phyloP scores from a whole-genome alignment of 2,113 vertebrate species.

The Scomber japonicus region DNA sequence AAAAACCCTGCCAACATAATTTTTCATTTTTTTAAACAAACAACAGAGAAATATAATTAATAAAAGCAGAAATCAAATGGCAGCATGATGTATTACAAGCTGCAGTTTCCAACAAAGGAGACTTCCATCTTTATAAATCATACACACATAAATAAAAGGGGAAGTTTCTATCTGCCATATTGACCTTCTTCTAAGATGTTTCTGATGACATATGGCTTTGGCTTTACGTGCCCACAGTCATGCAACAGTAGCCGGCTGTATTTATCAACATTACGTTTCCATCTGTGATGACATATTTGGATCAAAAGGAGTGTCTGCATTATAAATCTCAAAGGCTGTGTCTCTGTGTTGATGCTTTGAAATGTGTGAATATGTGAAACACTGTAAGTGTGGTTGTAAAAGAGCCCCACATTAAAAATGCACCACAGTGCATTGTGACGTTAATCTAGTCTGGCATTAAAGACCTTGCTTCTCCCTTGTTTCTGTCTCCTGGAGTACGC shows the following conservation, averaged over 20 bases:
- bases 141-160: constrained; percentile 14
- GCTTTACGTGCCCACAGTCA: background rate
- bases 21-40: constrained; percentile 1
- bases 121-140: constrained; percentile 43
- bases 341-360: background rate
- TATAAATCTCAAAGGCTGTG: background rate
- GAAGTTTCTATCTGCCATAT: background rate
- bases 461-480: constrained; percentile 23
- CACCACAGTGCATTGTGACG: constrained; percentile 15
- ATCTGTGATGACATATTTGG: constrained; percentile 20
- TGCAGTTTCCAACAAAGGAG: constrained; percentile 6
- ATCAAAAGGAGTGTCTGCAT: constrained; percentile 21
- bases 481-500: background rate
- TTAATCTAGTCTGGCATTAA: constrained; percentile 41
- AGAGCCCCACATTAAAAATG: constrained; percentile 19
- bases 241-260: constrained; percentile 1
- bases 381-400: background rate
- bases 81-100: constrained; percentile 5
- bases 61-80: background rate
- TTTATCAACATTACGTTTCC: constrained; percentile 39
- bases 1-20: background rate
- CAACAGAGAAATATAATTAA: background rate
- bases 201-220: constrained; percentile 7
- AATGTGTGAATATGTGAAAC: constrained; percentile 16
- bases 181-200: constrained; percentile 19